Evolutionary conservation across 2,113 vertebrate species (phyloP), one percentile per base, ranked within the genome.

Genomic region (Burhinus oedicnemus): DNA sequence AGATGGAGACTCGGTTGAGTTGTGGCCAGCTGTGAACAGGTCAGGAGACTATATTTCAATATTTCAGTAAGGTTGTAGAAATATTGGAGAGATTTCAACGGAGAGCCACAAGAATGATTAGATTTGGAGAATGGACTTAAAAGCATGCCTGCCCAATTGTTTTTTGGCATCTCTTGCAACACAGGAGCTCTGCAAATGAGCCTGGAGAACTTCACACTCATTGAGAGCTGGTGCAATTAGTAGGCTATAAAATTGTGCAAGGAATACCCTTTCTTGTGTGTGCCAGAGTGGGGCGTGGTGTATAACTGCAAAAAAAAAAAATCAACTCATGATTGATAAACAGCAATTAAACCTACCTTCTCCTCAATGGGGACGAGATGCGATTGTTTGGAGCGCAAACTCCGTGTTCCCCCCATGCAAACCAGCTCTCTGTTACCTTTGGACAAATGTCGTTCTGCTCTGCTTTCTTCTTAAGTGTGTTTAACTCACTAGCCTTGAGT

Each of bases 351-450:
- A 52, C 30, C 44, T 36, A 38, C 27, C 49, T 40, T 25, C 70
- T 75, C 34, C 36, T 94, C 4, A 0, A 0, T 23, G 68, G 71
- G 79, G 55, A 18, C 0, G 2, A 76, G 62, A 11, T 71, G 61
- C 0, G 0, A 8, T 12, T 8, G 51, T n/a, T 12, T 6, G 36
- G 52, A 76, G 47, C 4, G 0, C 64, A 57, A 44, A 40, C 38
- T 36, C 34, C 1, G 0, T 12, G 20, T 64, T 58, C 15, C 20
- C 8, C 7, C 5, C 0, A 8, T 36, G 42, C 58, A 34, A 49
- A 51, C 19, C 79, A 52, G 64, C 47, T 40, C 34, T 26, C 44
- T 54, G 11, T 20, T 61, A 44, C 87, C 3, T 3, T 7, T 27
- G 76, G 51, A 38, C 32, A 72, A 22, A 27, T 3, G 2, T 9